phyloP scores from a whole-genome alignment of 2,797 vertebrate species.

The Cottoperca gobio region DNA sequence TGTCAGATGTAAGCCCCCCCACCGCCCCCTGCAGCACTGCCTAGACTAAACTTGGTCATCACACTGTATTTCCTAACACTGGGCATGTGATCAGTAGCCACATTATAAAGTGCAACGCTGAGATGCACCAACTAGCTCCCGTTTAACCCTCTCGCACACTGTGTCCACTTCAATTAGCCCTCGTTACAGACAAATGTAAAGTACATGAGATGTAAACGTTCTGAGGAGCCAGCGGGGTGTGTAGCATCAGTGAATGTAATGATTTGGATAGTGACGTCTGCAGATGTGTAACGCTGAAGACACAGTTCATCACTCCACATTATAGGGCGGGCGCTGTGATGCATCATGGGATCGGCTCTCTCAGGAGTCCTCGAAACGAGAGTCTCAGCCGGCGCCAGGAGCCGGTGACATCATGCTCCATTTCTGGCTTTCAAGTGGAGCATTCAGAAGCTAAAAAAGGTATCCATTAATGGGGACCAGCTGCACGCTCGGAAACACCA shows the following conservation, averaged over 20 bases:
- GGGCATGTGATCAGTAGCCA: conserved; percentile 38
- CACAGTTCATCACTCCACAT: not conserved
- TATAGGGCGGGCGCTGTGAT: conserved; percentile 16
- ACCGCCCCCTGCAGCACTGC: conserved; percentile 15
- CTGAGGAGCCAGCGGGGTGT: not conserved
- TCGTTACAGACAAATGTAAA: conserved; percentile 7
- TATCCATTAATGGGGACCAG: conserved; percentile 78
- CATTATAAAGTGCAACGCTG: conserved; percentile 42
- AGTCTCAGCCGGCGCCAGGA: conserved; percentile 66
- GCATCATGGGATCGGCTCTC: conserved; percentile 43
- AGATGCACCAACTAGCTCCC: conserved; percentile 22
- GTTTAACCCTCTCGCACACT: too few species aligned
- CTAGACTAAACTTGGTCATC: conserved; percentile 16
- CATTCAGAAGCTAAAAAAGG: conserved; percentile 79
- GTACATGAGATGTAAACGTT: not conserved
- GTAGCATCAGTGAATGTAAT: not conserved
- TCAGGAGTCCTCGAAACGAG: conserved; percentile 65
- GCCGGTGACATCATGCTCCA: conserved; percentile 80
- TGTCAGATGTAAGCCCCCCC: conserved; percentile 20
- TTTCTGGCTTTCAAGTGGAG: conserved; percentile 78
- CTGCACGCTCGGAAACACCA: conserved; percentile 69
- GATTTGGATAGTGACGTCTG: not conserved
- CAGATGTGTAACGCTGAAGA: conserved; percentile 1
- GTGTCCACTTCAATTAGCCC: not conserved
- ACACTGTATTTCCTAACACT: conserved; percentile 5